Base-by-base conservation (phyloP, 2,888 invertebrate genomes). In the Boloria euphrosyne region DNA sequence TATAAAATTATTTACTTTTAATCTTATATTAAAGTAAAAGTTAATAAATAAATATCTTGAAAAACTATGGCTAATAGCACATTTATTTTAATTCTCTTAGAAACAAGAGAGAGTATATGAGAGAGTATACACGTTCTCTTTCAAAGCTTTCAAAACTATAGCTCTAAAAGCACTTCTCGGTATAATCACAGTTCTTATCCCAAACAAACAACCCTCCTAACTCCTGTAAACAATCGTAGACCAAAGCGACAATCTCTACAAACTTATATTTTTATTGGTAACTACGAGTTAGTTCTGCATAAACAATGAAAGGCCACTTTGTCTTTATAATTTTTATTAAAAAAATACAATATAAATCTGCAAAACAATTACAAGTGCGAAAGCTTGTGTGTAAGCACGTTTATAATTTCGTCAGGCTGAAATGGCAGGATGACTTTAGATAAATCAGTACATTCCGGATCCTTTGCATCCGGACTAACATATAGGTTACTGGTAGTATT, bases 141-240 rank as follows among this genome's bases (percentile, higher is more conserved):
- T 38, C 31, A 38, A 38, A 38, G 31, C 31, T 38, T 7, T 38
- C 10, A 38, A 38, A 38, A 38, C 31, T 38, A 38, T 38, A 38
- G 57, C 47, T 58, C 47, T 49, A 27, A 58, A 49, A 58, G 58
- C 47, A 49, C 59, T 59, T 49, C 59, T 49, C 59, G 16, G 27
- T 59, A 59, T 59, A 59, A 59, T 59, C 49, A 49, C 59, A 59
- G 49, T 59, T 49, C 59, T 59, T 59, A 59, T 59, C 59, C 59
- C 59, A 59, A 59, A 47, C 31, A 59, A 59, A 59, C 49, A 59
- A 49, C 27, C 49, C 31, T 16, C 53, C 31, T 10, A 31, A 38
- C 27, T 59, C 44, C 49, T 47, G 49, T 59, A 59, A 59, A 59
- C 49, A 59, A 59, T 5, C 27, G 31, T 31, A n/a, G 47, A 6